A percentile compares a stretch with the other conserved stretches of the same genome.
phyloP scores from a whole-genome alignment of 64 coral and sea anemone species.

The Pocillopora damicornis region DNA sequence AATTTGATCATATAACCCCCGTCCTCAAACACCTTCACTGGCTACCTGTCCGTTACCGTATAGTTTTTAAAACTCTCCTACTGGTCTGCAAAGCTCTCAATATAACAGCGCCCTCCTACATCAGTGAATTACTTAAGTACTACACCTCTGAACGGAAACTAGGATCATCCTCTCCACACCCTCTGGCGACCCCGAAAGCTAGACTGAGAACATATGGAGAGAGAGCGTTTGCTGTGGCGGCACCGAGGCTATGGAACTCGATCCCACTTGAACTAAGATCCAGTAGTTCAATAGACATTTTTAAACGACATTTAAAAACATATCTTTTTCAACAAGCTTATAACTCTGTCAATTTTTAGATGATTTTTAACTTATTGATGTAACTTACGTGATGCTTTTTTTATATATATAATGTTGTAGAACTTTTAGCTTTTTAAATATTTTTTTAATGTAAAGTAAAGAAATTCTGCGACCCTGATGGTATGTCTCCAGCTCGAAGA shows the following conservation, averaged over 20 bases:
- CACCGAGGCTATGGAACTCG: no score
- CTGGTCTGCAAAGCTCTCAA: conserved; percentile 5
- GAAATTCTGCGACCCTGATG: not conserved
- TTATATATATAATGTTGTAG: no score
- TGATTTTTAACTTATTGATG: no score
- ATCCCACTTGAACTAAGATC: no score
- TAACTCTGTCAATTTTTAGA: no score
- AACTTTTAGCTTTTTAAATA: no score
- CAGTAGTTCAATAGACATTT: no score
- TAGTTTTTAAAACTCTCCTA: not conserved
- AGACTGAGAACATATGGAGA: conserved; percentile 3
- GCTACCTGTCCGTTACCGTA: conserved; percentile 8
- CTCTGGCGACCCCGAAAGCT: not conserved
- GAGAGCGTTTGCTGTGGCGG: not conserved
- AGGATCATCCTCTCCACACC: not conserved
- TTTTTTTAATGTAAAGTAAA: no score
- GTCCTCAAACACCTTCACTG: not conserved
- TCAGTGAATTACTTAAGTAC: conserved; percentile 8
- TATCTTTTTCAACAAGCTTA: no score
- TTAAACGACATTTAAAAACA: no score
- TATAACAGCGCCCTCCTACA: not conserved
- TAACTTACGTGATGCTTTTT: no score
- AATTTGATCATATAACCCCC: conserved; percentile 5
- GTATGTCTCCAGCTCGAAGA: no score
- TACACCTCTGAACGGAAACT: not conserved